phyloP scores from a whole-genome alignment of 2,113 vertebrate genomes.

The Oryzias javanicus region DNA sequence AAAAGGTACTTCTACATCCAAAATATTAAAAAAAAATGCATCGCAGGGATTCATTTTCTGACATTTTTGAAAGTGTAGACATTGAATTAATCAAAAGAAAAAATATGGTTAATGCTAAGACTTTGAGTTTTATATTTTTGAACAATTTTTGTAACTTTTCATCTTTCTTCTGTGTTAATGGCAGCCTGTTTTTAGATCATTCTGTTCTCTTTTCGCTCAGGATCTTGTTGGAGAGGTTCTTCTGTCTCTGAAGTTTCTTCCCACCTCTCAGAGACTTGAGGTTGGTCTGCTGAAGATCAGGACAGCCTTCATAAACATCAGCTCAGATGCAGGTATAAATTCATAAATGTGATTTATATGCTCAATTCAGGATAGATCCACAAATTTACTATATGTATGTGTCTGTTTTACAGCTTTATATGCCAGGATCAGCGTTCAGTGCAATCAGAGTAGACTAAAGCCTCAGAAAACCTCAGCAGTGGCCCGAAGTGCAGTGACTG shows the following conservation, averaged over 20 bases:
- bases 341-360: background rate
- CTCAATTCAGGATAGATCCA: background rate
- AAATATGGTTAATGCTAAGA: no score
- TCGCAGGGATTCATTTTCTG: no score
- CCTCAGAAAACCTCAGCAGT: conserved; percentile 73
- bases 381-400: conserved; percentile 11
- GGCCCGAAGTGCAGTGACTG: conserved; percentile 52
- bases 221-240: conserved; percentile 77
- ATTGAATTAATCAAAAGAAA: no score
- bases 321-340: conserved; percentile 40
- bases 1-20: conserved; percentile 64
- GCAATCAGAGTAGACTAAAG: conserved; percentile 71
- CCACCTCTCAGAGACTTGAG: conserved; percentile 79
- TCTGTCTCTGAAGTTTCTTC: conserved; percentile 77
- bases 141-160: no score
- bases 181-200: background rate
- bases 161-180: background rate
- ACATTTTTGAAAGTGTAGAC: no score
- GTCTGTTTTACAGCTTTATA: conserved; percentile 65
- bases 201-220: conserved; percentile 47
- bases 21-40: no score
- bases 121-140: no score
- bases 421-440: conserved; percentile 71
- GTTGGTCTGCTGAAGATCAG: conserved; percentile 76
- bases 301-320: conserved; percentile 27